phyloP scores from a whole-genome alignment of 2,888 invertebrate species.

The Coenonympha arcania region DNA sequence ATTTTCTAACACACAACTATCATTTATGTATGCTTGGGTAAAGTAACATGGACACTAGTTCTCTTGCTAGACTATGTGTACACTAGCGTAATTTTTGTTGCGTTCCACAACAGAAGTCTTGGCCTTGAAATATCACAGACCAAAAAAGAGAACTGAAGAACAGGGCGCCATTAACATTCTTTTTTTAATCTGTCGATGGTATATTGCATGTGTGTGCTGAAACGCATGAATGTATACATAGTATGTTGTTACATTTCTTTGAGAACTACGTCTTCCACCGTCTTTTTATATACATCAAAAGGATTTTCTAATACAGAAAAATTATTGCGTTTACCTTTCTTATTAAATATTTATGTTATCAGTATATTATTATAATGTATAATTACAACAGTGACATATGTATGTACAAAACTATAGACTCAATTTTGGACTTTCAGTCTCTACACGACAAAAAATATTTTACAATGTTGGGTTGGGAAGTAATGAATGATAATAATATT shows the following conservation, averaged over 20 bases:
- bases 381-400: slow-evolving; percentile 68
- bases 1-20: slow-evolving; percentile 33
- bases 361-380: slow-evolving; percentile 54
- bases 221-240: slow-evolving; percentile 9
- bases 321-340: slow-evolving; percentile 68
- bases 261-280: slow-evolving; percentile 43
- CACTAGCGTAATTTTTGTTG: neutral
- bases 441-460: slow-evolving; percentile 58
- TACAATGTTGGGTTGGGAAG: slow-evolving; percentile 50
- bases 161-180: neutral
- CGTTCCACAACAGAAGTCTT: too few relatives aligned
- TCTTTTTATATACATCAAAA: slow-evolving; percentile 55
- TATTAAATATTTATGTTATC: slow-evolving; percentile 63
- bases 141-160: neutral
- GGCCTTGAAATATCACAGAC: too few relatives aligned
- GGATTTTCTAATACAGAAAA: slow-evolving; percentile 65
- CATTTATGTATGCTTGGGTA: slow-evolving; percentile 19
- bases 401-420: slow-evolving; percentile 73
- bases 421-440: slow-evolving; percentile 74
- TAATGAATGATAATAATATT: slow-evolving; percentile 40
- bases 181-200: too few relatives aligned
- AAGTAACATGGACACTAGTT: slow-evolving; percentile 14
- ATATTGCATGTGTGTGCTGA: too few relatives aligned
- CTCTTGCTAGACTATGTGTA: slow-evolving; percentile 3
- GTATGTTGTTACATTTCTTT: neutral